Evolutionary conservation across 2,888 invertebrate genomes (phyloP).

Genomic region (Selenia dentaria): DNA sequence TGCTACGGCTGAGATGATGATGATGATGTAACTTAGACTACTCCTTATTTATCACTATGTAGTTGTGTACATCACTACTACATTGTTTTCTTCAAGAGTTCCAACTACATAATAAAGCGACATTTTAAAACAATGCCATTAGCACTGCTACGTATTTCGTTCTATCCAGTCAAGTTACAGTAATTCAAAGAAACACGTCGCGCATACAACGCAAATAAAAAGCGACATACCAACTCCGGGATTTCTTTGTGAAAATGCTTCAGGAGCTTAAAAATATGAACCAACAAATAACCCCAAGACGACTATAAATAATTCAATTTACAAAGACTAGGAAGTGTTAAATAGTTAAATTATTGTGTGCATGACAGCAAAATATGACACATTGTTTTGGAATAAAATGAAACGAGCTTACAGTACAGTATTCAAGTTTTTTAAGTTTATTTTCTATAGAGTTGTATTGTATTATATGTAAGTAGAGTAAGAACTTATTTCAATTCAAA

Average conservation of each 20-base stretch:
- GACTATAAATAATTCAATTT: conserved; percentile 2
- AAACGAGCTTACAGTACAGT: too few relatives aligned
- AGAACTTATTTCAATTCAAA: too few relatives aligned
- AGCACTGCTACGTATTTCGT: neutral
- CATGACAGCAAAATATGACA: neutral
- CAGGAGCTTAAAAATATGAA: conserved; percentile 12
- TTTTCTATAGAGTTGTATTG: too few relatives aligned
- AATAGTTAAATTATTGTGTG: neutral
- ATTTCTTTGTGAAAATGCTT: conserved; percentile 15
- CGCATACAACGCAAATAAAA: conserved; percentile 17
- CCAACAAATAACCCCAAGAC: conserved; percentile 8
- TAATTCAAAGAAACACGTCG: conserved; percentile 14
- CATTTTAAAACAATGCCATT: conserved; percentile 4
- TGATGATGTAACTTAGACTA: too few relatives aligned
- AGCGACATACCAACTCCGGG: conserved; percentile 15
- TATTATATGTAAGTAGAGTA: too few relatives aligned
- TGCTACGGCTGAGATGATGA: too few relatives aligned
- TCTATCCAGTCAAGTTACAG: conserved; percentile 15
- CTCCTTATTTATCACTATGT: too few relatives aligned
- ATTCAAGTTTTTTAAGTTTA: too few relatives aligned
- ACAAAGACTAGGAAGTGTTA: conserved; percentile 4
- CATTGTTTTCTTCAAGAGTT: neutral
- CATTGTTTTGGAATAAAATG: neutral
- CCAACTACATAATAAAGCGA: conserved; percentile 1
- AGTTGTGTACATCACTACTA: too few relatives aligned